Percentiles rank a stretch among this genome's conserved stretches.
These are phyloP conservation scores for Corythucha ciliata DNA, from an alignment of 2,888 invertebrate species.

Conservation along the genomic window DNA sequence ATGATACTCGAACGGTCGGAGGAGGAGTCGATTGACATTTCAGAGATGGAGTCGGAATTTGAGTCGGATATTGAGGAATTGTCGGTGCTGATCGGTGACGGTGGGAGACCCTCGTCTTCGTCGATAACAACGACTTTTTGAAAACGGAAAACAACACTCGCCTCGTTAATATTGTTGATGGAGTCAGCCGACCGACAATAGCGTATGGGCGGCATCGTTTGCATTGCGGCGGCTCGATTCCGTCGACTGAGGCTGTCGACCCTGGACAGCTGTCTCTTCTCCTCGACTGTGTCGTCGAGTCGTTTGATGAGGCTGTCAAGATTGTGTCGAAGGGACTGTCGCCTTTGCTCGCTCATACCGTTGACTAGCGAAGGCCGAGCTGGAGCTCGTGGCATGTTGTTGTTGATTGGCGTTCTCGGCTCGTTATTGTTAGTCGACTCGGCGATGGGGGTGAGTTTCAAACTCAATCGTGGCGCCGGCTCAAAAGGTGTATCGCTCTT, in stretches of 20 bases:
- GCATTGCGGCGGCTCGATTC: conserved; percentile 41
- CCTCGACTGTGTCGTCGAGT: conserved; percentile 37
- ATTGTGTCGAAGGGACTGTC: conserved; percentile 43
- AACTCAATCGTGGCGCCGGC: too few relatives aligned
- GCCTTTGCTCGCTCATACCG: conserved; percentile 42
- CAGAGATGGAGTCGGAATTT: conserved; percentile 45
- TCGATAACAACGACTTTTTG: conserved; percentile 28
- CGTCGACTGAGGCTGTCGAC: conserved; percentile 29
- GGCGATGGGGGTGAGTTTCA: too few relatives aligned
- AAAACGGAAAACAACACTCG: conserved; percentile 27
- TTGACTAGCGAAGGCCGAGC: too few relatives aligned
- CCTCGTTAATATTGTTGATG: conserved; percentile 17
- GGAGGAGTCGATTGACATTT: conserved; percentile 46
- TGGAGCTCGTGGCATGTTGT: conserved; percentile 12
- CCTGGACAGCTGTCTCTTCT: conserved; percentile 39
- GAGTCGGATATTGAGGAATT: conserved; percentile 39
- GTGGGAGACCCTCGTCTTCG: conserved; percentile 28
- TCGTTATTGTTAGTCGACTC: neutral
- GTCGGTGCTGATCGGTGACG: conserved; percentile 29
- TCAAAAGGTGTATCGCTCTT: too few relatives aligned
- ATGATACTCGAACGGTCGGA: conserved; percentile 47
- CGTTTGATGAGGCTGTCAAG: conserved; percentile 43
- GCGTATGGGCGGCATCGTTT: conserved; percentile 41
- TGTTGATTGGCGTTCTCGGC: conserved; percentile 19
- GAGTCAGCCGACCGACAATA: neutral